phyloP scores from a whole-genome alignment of 2,797 vertebrate genomes.

The Hozukius guyotensis region DNA sequence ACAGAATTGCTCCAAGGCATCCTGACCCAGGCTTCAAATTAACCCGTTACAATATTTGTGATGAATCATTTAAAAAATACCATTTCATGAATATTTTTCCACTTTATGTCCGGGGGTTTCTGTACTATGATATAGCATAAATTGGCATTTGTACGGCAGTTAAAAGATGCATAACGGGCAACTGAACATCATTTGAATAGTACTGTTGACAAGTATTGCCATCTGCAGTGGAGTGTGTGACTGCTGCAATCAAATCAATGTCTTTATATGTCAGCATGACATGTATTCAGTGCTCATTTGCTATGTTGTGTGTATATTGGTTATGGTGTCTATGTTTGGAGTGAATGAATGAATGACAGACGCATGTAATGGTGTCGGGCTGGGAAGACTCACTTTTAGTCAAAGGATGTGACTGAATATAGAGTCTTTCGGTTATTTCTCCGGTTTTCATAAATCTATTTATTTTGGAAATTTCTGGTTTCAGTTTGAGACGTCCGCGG shows the following conservation, averaged over 20 bases:
- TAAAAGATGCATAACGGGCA: neutral
- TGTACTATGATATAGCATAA: neutral
- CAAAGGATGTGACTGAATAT: neutral
- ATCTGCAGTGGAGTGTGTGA: neutral
- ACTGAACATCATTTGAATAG: neutral
- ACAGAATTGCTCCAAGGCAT: too few relatives aligned
- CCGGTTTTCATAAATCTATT: neutral
- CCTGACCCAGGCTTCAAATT: too few relatives aligned
- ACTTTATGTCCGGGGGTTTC: too few relatives aligned
- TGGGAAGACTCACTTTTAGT: neutral
- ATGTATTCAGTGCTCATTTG: neutral
- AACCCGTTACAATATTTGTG: too few relatives aligned
- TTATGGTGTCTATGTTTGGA: neutral
- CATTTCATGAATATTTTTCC: too few relatives aligned
- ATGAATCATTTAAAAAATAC: too few relatives aligned
- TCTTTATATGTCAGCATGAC: neutral
- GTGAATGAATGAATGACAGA: too few relatives aligned
- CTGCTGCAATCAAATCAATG: neutral
- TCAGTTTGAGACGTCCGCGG: neutral
- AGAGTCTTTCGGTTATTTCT: neutral
- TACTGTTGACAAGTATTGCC: neutral
- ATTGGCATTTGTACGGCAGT: neutral
- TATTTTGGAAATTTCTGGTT: neutral
- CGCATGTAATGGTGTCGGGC: too few relatives aligned
- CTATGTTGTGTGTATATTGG: neutral